Percentiles rank a stretch among this genome's conserved stretches.
Evolutionary conservation across 2,797 vertebrate species (phyloP).

Genomic region (Kryptopterus vitreolus): DNA sequence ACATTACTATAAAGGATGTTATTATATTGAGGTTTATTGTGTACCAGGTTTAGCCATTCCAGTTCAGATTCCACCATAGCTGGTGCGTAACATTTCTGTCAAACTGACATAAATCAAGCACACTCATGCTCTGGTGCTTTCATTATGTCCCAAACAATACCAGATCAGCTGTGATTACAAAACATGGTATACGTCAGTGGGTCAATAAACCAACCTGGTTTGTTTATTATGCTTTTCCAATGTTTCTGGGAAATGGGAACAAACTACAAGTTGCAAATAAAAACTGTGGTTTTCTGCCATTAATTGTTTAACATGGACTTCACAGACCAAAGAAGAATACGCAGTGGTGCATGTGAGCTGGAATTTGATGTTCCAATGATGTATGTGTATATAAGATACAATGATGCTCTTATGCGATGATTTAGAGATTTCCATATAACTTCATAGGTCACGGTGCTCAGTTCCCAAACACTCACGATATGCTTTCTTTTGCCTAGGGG

Average conservation of each 20-base stretch:
- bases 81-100: not conserved
- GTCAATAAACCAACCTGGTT: not conserved
- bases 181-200: not conserved
- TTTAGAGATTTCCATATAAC: not conserved
- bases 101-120: too few relatives aligned
- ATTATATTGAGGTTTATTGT: not conserved
- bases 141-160: not conserved
- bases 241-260: not conserved
- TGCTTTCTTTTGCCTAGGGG: slow-evolving; percentile 32
- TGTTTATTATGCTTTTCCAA: not conserved
- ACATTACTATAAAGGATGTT: not conserved
- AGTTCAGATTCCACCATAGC: not conserved
- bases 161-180: not conserved
- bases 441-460: not conserved
- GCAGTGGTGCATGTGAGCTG: not conserved
- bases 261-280: not conserved
- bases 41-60: too few relatives aligned
- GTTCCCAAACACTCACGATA: slow-evolving; percentile 33
- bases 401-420: not conserved
- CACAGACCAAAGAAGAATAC: not conserved
- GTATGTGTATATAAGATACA: too few relatives aligned
- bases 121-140: not conserved
- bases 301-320: not conserved
- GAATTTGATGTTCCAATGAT: not conserved
- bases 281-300: not conserved